phyloP scores from a whole-genome alignment of 2,888 invertebrate genomes.

The Melinaea marsaeus region DNA sequence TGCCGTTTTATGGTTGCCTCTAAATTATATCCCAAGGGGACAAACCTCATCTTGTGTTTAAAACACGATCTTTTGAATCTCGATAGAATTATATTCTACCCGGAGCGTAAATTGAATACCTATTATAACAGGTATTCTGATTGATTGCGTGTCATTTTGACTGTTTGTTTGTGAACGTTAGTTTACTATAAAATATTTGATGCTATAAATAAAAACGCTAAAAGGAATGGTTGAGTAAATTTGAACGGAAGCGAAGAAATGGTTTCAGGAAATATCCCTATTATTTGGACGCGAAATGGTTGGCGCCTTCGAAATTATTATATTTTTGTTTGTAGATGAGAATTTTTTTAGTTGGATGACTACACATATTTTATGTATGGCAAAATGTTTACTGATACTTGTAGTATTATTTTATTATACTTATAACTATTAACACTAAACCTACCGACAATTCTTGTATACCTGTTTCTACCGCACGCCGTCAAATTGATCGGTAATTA shows the following conservation, averaged over 20 bases:
- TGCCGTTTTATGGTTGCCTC: slow-evolving; percentile 62
- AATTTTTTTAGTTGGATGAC: slow-evolving; percentile 13
- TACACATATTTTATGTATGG: not conserved
- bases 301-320: slow-evolving; percentile 45
- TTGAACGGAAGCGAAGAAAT: slow-evolving; percentile 55
- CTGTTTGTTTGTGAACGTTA: slow-evolving; percentile 27
- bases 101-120: slow-evolving; percentile 37
- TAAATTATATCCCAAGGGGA: slow-evolving; percentile 64
- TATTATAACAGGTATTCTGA: slow-evolving; percentile 33
- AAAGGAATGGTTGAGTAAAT: slow-evolving; percentile 40
- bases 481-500: no score
- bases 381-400: not conserved
- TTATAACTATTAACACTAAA: no score
- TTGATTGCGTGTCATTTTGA: slow-evolving; percentile 26
- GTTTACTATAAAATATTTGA: slow-evolving; percentile 23
- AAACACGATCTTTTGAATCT: slow-evolving; percentile 56
- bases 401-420: no score
- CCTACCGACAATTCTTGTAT: no score
- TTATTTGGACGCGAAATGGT: slow-evolving; percentile 54
- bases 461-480: no score
- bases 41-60: slow-evolving; percentile 58
- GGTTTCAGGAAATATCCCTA: slow-evolving; percentile 61
- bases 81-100: slow-evolving; percentile 50
- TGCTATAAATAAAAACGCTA: slow-evolving; percentile 27
- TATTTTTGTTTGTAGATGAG: slow-evolving; percentile 17